Percentiles rank a stretch among this genome's conserved stretches.
Evolutionary conservation across 2,888 invertebrate species (phyloP).

Genomic region (Pseudococcus viburni): DNA sequence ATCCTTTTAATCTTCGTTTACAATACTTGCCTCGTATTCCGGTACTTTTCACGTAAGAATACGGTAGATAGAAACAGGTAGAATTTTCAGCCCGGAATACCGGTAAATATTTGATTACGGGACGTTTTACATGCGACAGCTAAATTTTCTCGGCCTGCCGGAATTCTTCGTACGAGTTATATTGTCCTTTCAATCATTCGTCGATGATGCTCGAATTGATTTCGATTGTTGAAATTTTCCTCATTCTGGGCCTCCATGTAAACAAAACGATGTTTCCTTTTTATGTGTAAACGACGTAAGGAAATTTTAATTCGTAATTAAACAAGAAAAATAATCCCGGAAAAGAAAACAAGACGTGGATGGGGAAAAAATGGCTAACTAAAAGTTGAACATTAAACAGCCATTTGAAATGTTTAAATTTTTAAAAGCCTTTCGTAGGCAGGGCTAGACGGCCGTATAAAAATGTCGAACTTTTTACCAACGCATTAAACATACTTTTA

Average conservation of each 20-base stretch:
- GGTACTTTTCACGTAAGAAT: not conserved
- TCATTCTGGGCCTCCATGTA: no score
- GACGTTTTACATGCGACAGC: slow-evolving; percentile 9
- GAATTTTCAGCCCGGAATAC: not conserved
- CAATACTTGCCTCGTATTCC: not conserved
- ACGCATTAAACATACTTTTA: not conserved
- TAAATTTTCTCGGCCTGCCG: not conserved
- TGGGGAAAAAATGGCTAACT: not conserved
- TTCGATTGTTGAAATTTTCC: not conserved
- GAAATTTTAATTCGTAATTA: not conserved
- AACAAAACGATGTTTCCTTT: no score
- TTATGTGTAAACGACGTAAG: not conserved
- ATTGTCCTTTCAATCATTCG: not conserved
- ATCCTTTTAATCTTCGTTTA: slow-evolving; percentile 13
- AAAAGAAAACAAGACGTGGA: not conserved
- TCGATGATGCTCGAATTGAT: not conserved
- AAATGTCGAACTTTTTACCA: slow-evolving; percentile 37
- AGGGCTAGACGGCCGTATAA: not conserved
- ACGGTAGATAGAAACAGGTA: not conserved
- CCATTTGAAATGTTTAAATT: slow-evolving; percentile 34
- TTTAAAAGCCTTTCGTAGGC: slow-evolving; percentile 1
- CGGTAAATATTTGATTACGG: slow-evolving; percentile 30
- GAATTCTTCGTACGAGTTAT: not conserved
- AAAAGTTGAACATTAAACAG: not conserved
- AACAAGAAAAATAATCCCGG: not conserved